phyloP scores from a whole-genome alignment of 64 coral and sea anemone genomes.

The Actinia tenebrosa region DNA sequence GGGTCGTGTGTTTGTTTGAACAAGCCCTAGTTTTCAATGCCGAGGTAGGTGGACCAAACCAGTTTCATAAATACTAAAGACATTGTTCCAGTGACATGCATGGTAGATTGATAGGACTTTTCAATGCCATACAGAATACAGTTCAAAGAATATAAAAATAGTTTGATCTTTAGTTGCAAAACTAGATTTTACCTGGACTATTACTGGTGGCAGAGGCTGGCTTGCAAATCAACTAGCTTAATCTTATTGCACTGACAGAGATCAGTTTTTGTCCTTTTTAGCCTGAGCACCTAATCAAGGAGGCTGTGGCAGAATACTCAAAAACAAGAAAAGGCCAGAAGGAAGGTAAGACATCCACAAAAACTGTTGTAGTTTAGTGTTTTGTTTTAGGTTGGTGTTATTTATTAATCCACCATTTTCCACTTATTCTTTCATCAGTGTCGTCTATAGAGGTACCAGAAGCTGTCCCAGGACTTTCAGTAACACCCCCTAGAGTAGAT shows the following conservation, averaged over 20 bases:
- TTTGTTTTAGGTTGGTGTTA: neutral
- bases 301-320: constrained; percentile 45
- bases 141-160: no score
- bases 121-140: no score
- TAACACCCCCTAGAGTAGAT: neutral
- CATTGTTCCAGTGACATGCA: no score
- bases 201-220: neutral
- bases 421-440: neutral
- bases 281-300: constrained; percentile 44
- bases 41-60: constrained; percentile 31
- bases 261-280: neutral
- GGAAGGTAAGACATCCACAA: constrained; percentile 18
- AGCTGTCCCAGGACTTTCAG: neutral
- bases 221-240: neutral
- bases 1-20: constrained; percentile 65
- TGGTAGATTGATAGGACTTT: no score
- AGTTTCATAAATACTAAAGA: neutral
- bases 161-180: no score
- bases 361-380: neutral
- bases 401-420: neutral
- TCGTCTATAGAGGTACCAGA: no score
- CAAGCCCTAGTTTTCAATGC: constrained; percentile 79
- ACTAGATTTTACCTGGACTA: no score
- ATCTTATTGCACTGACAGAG: neutral
- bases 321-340: constrained; percentile 35